A percentile compares a stretch with the other conserved stretches of the same genome.
Evolutionary conservation across 2,888 invertebrate genomes (phyloP).

Genomic region (Callyntrura sp.): DNA sequence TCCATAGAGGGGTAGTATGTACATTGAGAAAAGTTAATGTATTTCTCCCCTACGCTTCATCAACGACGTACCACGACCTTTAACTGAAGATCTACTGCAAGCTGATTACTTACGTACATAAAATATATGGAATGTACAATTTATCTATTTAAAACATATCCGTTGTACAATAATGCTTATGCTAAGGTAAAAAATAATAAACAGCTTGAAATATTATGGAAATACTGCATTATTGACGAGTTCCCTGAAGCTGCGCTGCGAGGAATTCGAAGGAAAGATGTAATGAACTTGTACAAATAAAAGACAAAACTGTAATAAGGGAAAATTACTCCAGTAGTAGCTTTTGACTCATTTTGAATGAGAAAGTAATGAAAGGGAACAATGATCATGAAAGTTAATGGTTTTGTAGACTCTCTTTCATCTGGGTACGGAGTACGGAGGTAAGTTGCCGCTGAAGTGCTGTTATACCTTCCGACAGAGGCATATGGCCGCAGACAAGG

Average conservation of each 20-base stretch:
- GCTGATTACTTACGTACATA: slow-evolving; percentile 59
- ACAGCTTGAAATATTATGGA: slow-evolving; percentile 14
- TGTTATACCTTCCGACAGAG: slow-evolving; percentile 79
- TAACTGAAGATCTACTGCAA: slow-evolving; percentile 65
- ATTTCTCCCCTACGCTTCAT: background rate
- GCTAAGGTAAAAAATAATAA: background rate
- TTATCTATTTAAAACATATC: slow-evolving; percentile 8
- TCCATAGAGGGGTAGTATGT: too few relatives aligned
- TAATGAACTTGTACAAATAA: slow-evolving; percentile 4
- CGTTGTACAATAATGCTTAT: background rate
- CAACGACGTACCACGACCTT: background rate
- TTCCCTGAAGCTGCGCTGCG: background rate
- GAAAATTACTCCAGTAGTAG: background rate
- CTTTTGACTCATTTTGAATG: slow-evolving; percentile 5
- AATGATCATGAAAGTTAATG: too few relatives aligned
- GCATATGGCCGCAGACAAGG: slow-evolving; percentile 83
- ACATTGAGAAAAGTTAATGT: too few relatives aligned
- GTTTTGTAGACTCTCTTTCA: too few relatives aligned
- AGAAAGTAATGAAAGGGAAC: background rate
- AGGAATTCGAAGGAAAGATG: background rate
- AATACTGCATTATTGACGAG: slow-evolving; percentile 44
- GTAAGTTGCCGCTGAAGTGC: background rate
- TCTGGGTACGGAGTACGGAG: too few relatives aligned
- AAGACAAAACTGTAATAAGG: background rate
- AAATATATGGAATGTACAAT: slow-evolving; percentile 6